Evolutionary conservation across 2,888 invertebrate genomes (phyloP).

Genomic region (Eupithecia subfuscata): DNA sequence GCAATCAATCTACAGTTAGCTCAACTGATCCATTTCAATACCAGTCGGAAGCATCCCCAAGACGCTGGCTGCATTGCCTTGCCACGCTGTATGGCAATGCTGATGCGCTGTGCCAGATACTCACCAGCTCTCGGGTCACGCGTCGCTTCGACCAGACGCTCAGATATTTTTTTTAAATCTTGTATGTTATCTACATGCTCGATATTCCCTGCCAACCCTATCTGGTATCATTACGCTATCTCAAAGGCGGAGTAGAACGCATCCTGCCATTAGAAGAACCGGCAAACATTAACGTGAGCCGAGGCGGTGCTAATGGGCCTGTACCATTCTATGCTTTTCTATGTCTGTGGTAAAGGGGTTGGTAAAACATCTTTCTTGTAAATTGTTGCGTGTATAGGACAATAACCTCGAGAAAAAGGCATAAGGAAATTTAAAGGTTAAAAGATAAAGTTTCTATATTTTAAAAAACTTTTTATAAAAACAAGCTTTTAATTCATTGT

Average conservation of each 20-base stretch:
- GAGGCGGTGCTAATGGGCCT: slow-evolving; percentile 15
- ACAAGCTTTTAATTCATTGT: too few species aligned
- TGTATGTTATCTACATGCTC: background rate
- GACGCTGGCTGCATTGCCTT: too few species aligned
- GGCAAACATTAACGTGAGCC: slow-evolving; percentile 35
- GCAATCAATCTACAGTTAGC: too few species aligned
- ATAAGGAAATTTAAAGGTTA: background rate
- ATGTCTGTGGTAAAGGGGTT: background rate
- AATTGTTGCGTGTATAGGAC: background rate
- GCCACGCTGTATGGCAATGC: too few species aligned
- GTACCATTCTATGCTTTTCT: slow-evolving; percentile 7
- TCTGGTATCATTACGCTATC: slow-evolving; percentile 43
- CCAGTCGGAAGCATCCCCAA: too few species aligned
- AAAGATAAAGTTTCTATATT: too few species aligned
- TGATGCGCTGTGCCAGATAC: too few species aligned
- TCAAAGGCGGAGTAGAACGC: slow-evolving; percentile 35
- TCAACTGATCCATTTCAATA: too few species aligned
- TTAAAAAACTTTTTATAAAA: too few species aligned
- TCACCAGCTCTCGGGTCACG: too few species aligned
- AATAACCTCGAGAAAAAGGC: background rate
- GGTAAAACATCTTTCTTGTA: background rate
- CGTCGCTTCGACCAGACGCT: too few species aligned
- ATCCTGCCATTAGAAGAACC: slow-evolving; percentile 44
- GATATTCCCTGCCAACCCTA: slow-evolving; percentile 21
- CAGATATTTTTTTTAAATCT: too few species aligned